Percentiles rank a stretch among this genome's conserved stretches.
These are phyloP conservation scores for Mythimna albipuncta DNA, from an alignment of 2,888 invertebrate species.

Conservation along the genomic window DNA sequence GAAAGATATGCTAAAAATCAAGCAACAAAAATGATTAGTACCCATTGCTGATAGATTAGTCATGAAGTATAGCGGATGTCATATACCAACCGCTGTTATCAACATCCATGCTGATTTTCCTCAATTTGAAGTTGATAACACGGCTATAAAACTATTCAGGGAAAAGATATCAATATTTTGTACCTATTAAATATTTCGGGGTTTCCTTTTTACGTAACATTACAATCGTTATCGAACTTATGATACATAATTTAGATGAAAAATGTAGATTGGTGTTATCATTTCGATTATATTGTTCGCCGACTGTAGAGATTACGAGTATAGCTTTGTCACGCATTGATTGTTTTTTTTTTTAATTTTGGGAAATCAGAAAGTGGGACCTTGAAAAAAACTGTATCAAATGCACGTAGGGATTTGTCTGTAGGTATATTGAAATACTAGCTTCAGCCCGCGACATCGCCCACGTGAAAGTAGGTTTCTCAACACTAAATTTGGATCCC, in stretches of 20 bases:
- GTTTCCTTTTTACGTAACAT: not conserved
- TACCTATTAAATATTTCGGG: not conserved
- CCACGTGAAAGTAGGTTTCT: too few species aligned
- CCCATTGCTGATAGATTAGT: not conserved
- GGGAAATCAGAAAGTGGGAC: too few species aligned
- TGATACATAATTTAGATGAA: slow-evolving; percentile 12
- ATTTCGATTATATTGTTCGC: not conserved
- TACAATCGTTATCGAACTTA: not conserved
- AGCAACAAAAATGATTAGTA: not conserved
- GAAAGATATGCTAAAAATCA: too few species aligned
- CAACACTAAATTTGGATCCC: too few species aligned
- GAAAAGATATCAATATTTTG: slow-evolving; percentile 1
- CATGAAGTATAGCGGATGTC: not conserved
- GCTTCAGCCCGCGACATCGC: too few species aligned
- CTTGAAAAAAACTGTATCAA: too few species aligned
- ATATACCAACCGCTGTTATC: not conserved
- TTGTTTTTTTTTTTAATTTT: too few species aligned
- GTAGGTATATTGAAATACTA: too few species aligned
- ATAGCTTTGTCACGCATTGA: too few species aligned
- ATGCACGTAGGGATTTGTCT: too few species aligned
- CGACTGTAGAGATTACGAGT: too few species aligned
- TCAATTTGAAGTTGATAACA: slow-evolving; percentile 4
- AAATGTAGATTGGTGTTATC: not conserved
- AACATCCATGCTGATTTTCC: not conserved
- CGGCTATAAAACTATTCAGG: not conserved